Conservation (phyloP, 2,113 vertebrate genomes). For the Oreochromis aureus region DNA sequence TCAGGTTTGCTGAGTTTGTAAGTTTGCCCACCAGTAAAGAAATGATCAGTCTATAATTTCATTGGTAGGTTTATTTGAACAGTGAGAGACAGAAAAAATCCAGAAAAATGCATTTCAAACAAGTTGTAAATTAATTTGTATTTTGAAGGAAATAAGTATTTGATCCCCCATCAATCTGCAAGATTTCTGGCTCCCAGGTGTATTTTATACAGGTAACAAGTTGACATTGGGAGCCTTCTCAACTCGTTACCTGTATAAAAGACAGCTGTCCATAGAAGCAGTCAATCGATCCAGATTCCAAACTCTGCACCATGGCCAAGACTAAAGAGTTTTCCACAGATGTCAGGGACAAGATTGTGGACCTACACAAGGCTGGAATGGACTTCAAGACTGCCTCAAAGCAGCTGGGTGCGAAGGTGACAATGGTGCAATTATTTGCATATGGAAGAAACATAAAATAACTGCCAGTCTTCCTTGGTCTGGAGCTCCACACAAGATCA, state of each 20-base stretch:
- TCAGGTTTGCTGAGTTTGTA: background rate
- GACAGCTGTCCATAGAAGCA: background rate
- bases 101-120: background rate
- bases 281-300: background rate
- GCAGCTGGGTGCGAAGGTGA: accelerated
- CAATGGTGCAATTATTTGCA: background rate
- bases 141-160: background rate
- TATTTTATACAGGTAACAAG: background rate
- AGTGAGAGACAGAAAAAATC: background rate
- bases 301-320: background rate
- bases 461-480: accelerated
- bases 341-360: background rate
- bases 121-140: background rate
- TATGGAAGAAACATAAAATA: background rate
- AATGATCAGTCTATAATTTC: background rate
- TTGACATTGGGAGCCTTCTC: background rate
- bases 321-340: background rate
- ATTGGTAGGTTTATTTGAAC: background rate
- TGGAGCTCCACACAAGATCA: background rate
- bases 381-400: background rate
- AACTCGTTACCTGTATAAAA: background rate
- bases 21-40: background rate
- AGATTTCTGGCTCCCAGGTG: background rate
- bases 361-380: background rate
- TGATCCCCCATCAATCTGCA: background rate